Base-by-base conservation (phyloP, 2,113 vertebrate genomes). In the Cervus canadensis region DNA sequence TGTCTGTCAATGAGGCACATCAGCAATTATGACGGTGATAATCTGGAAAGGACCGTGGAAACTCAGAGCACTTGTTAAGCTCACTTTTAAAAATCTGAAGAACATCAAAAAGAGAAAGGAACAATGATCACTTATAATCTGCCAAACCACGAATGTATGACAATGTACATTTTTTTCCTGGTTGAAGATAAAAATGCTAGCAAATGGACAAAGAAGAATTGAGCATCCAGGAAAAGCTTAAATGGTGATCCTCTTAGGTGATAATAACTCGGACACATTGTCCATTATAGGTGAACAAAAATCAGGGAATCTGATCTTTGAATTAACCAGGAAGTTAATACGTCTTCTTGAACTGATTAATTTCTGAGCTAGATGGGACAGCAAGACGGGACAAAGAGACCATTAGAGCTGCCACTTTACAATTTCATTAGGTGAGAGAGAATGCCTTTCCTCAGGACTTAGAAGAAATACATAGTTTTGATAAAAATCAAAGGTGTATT, bases 361-460 rank as follows among this genome's bases (percentile, higher is more conserved):
- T 93, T 96, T 97, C 97, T 97, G 94, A 97, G 92, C 96, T 83
- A 97, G 67, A 74, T 0, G 21, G 67, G 67, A 74, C 67, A 74
- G n/a, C 67, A 40, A 74, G 67, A 74, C 0, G 2, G 92, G 87
- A 83, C 87, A 98, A 97, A 97, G 81, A 97, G 96, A 43, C 82
- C 74, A 95, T 93, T 97, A 98, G 93, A 89, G 74, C 97, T 97
- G 84, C 85, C 92, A 93, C 74, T 95, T 98, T 85, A 95, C 0
- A 94, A 96, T 98, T 98, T 98, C 96, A 96, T 97, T 98, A 97
- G 84, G 82, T 98, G 96, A 98, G 82, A 98, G 98, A 98, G 67
- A 97, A 96, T 98, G 79, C 95, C 94, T 74, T 97, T 94, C 86
- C 95, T 98, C 97, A 95, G 96, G 98, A 98, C 79, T 96, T 98